phyloP scores from a whole-genome alignment of 2,113 vertebrate genomes.

The Forbesichthys papilliferus region DNA sequence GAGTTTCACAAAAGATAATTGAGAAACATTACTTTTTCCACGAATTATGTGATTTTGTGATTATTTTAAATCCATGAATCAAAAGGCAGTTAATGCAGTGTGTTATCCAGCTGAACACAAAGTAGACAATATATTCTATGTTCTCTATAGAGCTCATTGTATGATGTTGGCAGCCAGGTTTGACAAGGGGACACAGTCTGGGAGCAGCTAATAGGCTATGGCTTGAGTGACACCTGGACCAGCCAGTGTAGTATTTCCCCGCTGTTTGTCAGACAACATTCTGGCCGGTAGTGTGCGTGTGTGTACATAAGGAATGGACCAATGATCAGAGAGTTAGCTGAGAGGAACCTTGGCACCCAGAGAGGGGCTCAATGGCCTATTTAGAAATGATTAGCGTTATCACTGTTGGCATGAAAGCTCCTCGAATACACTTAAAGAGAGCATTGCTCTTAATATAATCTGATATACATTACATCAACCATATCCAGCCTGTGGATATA shows the following conservation, averaged over 20 bases:
- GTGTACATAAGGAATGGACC: background rate
- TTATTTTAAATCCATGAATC: background rate
- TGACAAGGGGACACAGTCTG: too few relatives aligned
- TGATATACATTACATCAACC: background rate
- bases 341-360: conserved; percentile 7
- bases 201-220: background rate
- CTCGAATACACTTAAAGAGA: conserved; percentile 7
- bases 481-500: background rate
- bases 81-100: background rate
- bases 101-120: too few relatives aligned
- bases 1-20: too few relatives aligned
- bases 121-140: too few relatives aligned
- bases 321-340: background rate
- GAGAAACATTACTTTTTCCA: too few relatives aligned
- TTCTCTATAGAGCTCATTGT: too few relatives aligned
- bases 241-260: background rate
- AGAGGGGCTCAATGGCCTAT: conserved; percentile 23
- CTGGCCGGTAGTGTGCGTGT: background rate
- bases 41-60: background rate
- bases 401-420: conserved; percentile 1
- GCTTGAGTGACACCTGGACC: background rate
- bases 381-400: conserved; percentile 25
- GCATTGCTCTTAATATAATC: background rate
- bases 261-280: background rate
- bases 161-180: too few relatives aligned